Evolutionary conservation across 92 coral and sea anemone species (phyloP), one percentile per base, ranked within the genome.

Genomic region (Nematostella vectensis): DNA sequence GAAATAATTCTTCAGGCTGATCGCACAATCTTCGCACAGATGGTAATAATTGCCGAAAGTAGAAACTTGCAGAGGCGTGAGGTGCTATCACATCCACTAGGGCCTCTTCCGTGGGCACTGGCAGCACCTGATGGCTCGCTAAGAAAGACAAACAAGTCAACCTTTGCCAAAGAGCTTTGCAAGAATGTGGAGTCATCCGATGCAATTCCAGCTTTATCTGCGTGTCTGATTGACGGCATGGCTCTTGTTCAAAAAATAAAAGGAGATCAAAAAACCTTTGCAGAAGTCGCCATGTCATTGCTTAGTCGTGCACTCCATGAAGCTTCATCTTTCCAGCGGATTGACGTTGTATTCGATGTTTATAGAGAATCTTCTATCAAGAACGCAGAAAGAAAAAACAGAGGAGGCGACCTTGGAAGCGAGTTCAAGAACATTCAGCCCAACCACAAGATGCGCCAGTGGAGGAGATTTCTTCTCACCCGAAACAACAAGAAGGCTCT

Each of bases 21-120:
- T 33, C 17, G 79, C 58, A 42, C 48, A 12, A 23, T 76, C 1
- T 78, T 67, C 36, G 68, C 39, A 17, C 75, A 47, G 12, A 59
- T 66, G 67, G 22, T 66, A 2, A 8, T 79, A 0, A 54, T 55
- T 9, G 80, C 69, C 23, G 65, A 71, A 55, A 79, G 39, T 65
- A 42, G 78, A 4, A 51, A 74, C 25, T 45, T 74, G 8, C 59
- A 75, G 17, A 50, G 69, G 82, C 44, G 56, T 25, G 78, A 75
- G 4, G 65, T 75, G 9, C 68, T 81, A 2, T 20, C 50, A 4
- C 71, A 75, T 61, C 70, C 71, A n/a, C 67, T 75, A 1, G 79
- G 82, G 8, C 82, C 82, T 11, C 74, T 81, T 29, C 79, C 82
- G 0, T 75, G 75, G 75, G 64, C 87, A 3, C 37, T 79, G 4